Base-by-base conservation (phyloP, 2,888 invertebrate species). In the Scaptomyza parva region DNA sequence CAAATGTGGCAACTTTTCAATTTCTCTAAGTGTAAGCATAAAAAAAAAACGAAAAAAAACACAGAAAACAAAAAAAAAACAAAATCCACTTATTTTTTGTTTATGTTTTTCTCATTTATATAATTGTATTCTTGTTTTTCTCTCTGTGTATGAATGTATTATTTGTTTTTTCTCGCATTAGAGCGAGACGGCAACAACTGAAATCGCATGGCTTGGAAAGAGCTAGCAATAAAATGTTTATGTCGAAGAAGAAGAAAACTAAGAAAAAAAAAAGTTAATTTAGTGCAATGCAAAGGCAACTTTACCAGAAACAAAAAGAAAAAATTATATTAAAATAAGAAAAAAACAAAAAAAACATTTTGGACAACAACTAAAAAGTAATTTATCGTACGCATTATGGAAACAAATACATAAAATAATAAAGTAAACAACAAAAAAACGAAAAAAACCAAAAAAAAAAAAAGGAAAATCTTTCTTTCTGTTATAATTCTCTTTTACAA, bases 21-120 rank as follows among this genome's bases (percentile, higher is more conserved):
- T 74, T 75, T 60, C 58, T 69, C 52, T 82, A 85, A 63, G 59
- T 82, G 53, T 85, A 82, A 76, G 78, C 51, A 43, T 4, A 35
- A 14, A 35, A 35, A 0, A 37, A 17, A 35, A 37, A 17, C n/a
- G 7, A 26, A 28, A 11, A 9, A 14, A 33, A n/a, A 60, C 30
- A 33, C n/a, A 28, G 2, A 28, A 28, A 28, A 28, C 12, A n/a
- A 7, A 30, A 30, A n/a, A 35, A 17, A 37, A 63, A 47, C 64
- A 53, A 48, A 74, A 76, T 80, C 59, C 51, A 54, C 70, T 51
- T n/a, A n/a, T n/a, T n/a, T n/a, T 58, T 85, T 78, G 65, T 77
- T 84, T 64, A 62, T 65, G 64, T 82, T 59, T 59, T 85, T 62
- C 44, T 54, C 37, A 37, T 17, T 17, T 8, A 17, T 8, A 17